Conservation (phyloP, 1,140 invertebrate genomes). For the Drosophila paulistorum region DNA sequence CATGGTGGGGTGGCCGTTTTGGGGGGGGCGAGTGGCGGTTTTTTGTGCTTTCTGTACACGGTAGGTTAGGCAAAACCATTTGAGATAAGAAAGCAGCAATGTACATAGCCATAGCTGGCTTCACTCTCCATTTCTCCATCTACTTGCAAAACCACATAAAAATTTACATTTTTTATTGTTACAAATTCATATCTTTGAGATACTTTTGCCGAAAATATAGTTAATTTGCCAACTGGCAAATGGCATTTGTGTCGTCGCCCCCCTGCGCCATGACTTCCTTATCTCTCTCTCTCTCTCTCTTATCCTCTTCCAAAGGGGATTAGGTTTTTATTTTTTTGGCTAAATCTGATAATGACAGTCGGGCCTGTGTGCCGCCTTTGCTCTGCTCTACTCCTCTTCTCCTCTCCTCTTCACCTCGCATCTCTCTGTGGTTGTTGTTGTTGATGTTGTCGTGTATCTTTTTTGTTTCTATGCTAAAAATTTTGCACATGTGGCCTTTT, state of each 20-base stretch:
- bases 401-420: slow-evolving; percentile 23
- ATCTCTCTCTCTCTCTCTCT: neutral
- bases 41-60: neutral
- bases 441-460: slow-evolving; percentile 71
- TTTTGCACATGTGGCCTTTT: slow-evolving; percentile 76
- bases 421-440: slow-evolving; percentile 53
- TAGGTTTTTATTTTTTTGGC: slow-evolving; percentile 6
- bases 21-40: neutral
- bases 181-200: slow-evolving; percentile 50
- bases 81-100: slow-evolving; percentile 6
- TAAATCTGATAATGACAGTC: slow-evolving; percentile 26
- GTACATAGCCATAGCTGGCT: too few species aligned
- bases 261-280: neutral
- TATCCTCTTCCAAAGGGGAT: slow-evolving; percentile 3
- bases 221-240: slow-evolving; percentile 49
- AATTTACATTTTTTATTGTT: slow-evolving; percentile 59
- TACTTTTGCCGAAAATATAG: slow-evolving; percentile 36
- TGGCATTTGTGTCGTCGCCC: neutral
- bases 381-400: slow-evolving; percentile 15
- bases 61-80: slow-evolving; percentile 12
- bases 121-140: neutral
- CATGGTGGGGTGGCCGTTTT: neutral
- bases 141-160: slow-evolving; percentile 23
- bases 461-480: slow-evolving; percentile 76
- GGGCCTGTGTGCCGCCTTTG: slow-evolving; percentile 7